Base-by-base conservation (phyloP, 2,888 invertebrate genomes). In the Sisyra terminalis region DNA sequence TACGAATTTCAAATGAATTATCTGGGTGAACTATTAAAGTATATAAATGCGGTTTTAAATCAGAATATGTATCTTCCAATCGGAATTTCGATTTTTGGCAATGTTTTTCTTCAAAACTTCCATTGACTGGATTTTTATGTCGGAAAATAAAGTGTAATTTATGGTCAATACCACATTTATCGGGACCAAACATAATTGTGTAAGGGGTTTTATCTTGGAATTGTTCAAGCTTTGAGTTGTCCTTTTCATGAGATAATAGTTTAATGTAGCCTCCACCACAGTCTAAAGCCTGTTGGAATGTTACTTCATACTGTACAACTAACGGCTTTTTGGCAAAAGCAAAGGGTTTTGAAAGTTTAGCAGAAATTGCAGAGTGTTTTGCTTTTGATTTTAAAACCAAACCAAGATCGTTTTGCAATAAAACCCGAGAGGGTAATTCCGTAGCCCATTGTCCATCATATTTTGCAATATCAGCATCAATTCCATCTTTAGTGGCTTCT, bases 131-230 rank as follows among this genome's bases (percentile, higher is more conserved):
- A 67, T 98, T 97, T 61, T 75, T 79, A 61, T 96, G 94, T 41
- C 88, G 76, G 67, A 99, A 92, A 61, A 99, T 99, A 60, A 79
- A 79, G 59, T 80, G 80, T 59, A 92, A 77, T 67, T 96, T 96
- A 57, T 87, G 81, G 61, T 92, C 90, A 57, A 85, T 86, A 48
- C 97, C 97, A 65, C 98, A 98, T 65, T 96, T 98, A 70, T 98
- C 98, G 7, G 97, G 97, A 0, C 98, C 98, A 66, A 98, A 99
- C 98, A 99, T 98, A 55, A 99, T 90, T 2, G 93, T 88, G 67
- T 97, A 99, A 0, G 93, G 84, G 1, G 96, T 93, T 65, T 92
- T 93, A 66, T 98, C 97, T 60, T 86, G 74, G 66, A 97, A 93
- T 55, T 77, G 70, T 49, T 74, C 78, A 42, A 94, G 69, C 56